Percentiles rank a stretch among this genome's conserved stretches.
Evolutionary conservation across 1,140 invertebrate species (phyloP).

Genomic region (Eriocheir sinensis): DNA sequence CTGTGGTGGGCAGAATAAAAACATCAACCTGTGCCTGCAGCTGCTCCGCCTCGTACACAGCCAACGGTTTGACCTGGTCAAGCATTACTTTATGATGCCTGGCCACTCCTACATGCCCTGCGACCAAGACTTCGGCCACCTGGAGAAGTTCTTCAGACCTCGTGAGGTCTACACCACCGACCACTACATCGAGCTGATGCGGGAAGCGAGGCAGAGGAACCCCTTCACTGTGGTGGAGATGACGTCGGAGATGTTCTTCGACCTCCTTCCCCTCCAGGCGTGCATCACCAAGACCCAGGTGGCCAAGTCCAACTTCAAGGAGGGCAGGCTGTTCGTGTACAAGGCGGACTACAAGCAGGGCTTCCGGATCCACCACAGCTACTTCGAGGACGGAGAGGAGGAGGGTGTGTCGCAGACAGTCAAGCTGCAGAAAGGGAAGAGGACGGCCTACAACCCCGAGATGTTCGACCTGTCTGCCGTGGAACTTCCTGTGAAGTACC

Average conservation of each 20-base stretch:
- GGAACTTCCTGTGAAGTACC: background rate
- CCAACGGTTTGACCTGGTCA: background rate
- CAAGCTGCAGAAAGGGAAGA: background rate
- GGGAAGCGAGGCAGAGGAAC: background rate
- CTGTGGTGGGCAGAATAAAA: constrained; percentile 5
- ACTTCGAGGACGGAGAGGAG: background rate
- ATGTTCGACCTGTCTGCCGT: background rate
- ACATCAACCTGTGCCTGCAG: background rate
- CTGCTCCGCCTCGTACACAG: background rate
- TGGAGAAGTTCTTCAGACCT: background rate
- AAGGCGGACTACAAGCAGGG: background rate
- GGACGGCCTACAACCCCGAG: background rate
- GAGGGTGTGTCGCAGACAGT: too few relatives aligned
- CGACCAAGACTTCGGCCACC: constrained; percentile 31
- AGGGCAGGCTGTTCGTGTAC: background rate
- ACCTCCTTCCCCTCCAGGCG: background rate
- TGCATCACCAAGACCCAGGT: background rate
- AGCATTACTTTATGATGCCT: constrained; percentile 38
- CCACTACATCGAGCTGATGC: background rate
- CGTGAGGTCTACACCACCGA: constrained; percentile 29
- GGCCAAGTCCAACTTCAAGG: too few relatives aligned
- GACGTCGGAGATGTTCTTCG: background rate
- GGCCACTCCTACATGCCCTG: background rate
- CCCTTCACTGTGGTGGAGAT: constrained; percentile 30
- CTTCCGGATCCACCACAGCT: too few relatives aligned